Evolutionary conservation across 1,140 invertebrate species (phyloP).

Genomic region (Thrips palmi): DNA sequence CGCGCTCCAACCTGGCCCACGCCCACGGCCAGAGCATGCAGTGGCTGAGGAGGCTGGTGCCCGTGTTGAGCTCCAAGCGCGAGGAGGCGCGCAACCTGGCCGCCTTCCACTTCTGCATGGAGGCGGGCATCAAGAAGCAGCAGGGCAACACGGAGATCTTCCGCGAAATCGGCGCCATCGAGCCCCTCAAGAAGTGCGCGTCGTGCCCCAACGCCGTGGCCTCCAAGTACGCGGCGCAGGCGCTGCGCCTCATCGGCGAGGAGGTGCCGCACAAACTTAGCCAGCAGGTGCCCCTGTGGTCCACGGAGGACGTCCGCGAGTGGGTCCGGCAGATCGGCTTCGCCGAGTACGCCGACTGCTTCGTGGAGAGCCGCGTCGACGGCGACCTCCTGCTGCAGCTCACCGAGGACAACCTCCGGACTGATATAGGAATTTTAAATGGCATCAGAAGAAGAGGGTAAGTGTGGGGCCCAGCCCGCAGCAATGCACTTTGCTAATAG

Average conservation of each 20-base stretch:
- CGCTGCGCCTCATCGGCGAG: constrained; percentile 85
- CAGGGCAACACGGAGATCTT: constrained; percentile 92
- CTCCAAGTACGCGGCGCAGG: constrained; percentile 92
- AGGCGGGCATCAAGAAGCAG: constrained; percentile 92
- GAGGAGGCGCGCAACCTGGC: constrained; percentile 92
- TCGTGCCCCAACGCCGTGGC: constrained; percentile 95
- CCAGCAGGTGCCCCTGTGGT: constrained; percentile 96
- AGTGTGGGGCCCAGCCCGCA: background rate
- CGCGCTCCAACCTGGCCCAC: constrained; percentile 76
- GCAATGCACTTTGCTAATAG: background rate
- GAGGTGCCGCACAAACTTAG: constrained; percentile 93
- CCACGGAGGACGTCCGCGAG: constrained; percentile 83
- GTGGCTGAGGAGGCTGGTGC: constrained; percentile 85
- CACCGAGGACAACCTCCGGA: constrained; percentile 75
- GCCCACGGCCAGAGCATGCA: constrained; percentile 92
- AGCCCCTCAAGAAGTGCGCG: constrained; percentile 88
- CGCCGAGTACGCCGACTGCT: constrained; percentile 58
- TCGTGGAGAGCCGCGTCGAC: constrained; percentile 84
- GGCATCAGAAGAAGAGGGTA: constrained; percentile 79
- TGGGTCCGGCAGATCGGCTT: constrained; percentile 98
- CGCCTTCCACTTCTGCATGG: constrained; percentile 99
- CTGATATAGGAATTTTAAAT: constrained; percentile 85
- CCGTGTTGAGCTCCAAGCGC: constrained; percentile 86
- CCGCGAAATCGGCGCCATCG: constrained; percentile 84
- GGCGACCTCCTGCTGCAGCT: constrained; percentile 92